phyloP scores from a whole-genome alignment of 2,113 vertebrate genomes.

The Corythoichthys haematopterus region DNA sequence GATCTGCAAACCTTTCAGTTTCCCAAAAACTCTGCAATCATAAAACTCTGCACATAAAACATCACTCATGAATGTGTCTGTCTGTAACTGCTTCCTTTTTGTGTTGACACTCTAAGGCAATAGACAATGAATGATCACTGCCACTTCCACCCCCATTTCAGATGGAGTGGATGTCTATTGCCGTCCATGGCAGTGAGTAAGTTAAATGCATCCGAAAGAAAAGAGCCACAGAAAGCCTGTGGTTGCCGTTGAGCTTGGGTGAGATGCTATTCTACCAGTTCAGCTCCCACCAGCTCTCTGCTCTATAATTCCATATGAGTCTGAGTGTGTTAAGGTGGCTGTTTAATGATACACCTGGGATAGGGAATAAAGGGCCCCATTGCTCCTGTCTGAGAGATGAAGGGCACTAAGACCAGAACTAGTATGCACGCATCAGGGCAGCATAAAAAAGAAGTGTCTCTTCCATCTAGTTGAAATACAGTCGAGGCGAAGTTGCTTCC shows the following conservation, averaged over 20 bases:
- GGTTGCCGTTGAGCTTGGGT: constrained; percentile 32
- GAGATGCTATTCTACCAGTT: constrained; percentile 60
- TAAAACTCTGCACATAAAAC: background rate
- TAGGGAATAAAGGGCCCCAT: constrained; percentile 49
- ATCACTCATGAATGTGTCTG: constrained; percentile 7
- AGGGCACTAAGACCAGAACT: constrained; percentile 36
- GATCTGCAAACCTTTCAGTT: constrained; percentile 27
- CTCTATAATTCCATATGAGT: constrained; percentile 53
- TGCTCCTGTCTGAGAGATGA: constrained; percentile 36
- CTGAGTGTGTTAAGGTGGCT: constrained; percentile 47
- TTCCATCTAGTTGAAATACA: constrained; percentile 46
- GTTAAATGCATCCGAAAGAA: constrained; percentile 30
- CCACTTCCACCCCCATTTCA: background rate
- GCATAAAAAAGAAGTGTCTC: constrained; percentile 43
- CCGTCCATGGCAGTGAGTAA: background rate
- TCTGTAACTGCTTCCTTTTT: constrained; percentile 19
- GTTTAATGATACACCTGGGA: constrained; percentile 63
- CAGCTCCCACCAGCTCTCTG: constrained; percentile 45
- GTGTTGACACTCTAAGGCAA: background rate
- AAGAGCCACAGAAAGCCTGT: constrained; percentile 30
- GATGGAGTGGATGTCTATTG: no score
- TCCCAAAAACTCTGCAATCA: constrained; percentile 14
- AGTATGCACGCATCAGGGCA: constrained; percentile 50
- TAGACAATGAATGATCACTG: background rate
- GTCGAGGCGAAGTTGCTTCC: constrained; percentile 19